A percentile compares a stretch with the other conserved stretches of the same genome.
Evolutionary conservation across 2,888 invertebrate species (phyloP).

Genomic region (Prosapia bicincta): DNA sequence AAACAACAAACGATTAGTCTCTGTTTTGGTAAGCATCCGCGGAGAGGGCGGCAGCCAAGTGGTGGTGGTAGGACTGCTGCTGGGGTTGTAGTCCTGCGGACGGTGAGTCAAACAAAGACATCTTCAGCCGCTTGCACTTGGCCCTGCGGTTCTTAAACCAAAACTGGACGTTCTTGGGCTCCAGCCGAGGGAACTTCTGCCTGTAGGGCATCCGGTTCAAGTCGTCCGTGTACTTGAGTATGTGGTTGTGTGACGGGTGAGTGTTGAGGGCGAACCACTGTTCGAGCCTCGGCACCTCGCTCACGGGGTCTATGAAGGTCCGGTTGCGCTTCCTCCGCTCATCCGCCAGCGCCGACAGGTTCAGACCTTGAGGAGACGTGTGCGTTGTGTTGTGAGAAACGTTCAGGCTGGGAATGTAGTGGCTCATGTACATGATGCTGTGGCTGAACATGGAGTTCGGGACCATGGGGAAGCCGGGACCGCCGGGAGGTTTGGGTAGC

Average conservation of each 20-base stretch:
- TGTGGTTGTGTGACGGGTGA: constrained; percentile 96
- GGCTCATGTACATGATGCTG: constrained; percentile 90
- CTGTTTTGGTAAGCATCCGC: constrained; percentile 35
- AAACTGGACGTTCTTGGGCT: constrained; percentile 98
- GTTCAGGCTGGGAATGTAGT: constrained; percentile 67
- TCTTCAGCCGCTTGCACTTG: constrained; percentile 94
- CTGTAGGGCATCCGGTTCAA: constrained; percentile 95
- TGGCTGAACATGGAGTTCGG: constrained; percentile 87
- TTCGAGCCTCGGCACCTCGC: constrained; percentile 91
- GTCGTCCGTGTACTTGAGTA: constrained; percentile 96
- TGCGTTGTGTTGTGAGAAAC: constrained; percentile 55
- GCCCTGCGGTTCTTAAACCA: constrained; percentile 99
- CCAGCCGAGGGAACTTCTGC: constrained; percentile 97
- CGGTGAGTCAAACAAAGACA: constrained; percentile 72
- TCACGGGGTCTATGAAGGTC: constrained; percentile 98
- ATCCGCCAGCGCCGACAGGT: constrained; percentile 49
- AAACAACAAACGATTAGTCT: constrained; percentile 6
- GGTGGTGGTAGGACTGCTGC: constrained; percentile 35
- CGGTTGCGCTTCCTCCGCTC: constrained; percentile 92
- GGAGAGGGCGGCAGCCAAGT: constrained; percentile 34
- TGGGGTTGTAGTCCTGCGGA: constrained; percentile 28
- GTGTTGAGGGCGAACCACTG: constrained; percentile 98
- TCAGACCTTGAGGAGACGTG: constrained; percentile 43
- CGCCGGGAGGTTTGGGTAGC: constrained; percentile 21
- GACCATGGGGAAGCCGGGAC: constrained; percentile 66